These are phyloP conservation scores for Petrophora chlorosata DNA, from an alignment of 2,888 invertebrate genomes.

Conservation along the genomic window DNA sequence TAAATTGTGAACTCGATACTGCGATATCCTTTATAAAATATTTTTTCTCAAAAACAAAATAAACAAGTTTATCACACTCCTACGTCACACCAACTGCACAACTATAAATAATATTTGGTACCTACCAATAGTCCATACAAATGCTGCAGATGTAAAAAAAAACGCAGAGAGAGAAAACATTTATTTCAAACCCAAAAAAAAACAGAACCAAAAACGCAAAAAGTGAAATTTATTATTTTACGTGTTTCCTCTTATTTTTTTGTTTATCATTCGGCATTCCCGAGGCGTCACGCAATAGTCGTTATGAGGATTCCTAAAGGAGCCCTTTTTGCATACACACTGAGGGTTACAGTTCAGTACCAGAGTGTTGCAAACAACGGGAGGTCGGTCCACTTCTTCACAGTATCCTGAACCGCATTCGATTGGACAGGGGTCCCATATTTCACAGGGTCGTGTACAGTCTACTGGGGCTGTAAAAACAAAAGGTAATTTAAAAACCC, in stretches of 20 bases:
- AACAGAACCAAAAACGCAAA: no score
- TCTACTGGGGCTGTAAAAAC: slow-evolving; percentile 43
- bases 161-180: no score
- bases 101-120: no score
- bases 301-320: slow-evolving; percentile 41
- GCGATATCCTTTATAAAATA: no score
- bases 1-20: no score
- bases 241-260: slow-evolving; percentile 7
- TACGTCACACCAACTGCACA: no score
- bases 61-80: no score
- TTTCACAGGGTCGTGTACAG: slow-evolving; percentile 51
- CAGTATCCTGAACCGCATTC: slow-evolving; percentile 49
- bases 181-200: no score
- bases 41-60: no score
- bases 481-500: no score
- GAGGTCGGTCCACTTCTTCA: slow-evolving; percentile 38
- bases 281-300: slow-evolving; percentile 43
- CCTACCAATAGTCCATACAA: no score
- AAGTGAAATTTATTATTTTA: neutral
- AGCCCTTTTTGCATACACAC: slow-evolving; percentile 46
- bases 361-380: slow-evolving; percentile 44
- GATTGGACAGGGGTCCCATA: slow-evolving; percentile 47
- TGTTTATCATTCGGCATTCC: slow-evolving; percentile 40
- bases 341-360: slow-evolving; percentile 50
- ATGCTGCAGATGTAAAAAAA: no score